Percentiles rank a stretch among this genome's conserved stretches.
These are phyloP conservation scores for Leptinotarsa haldemani DNA, from an alignment of 2,888 invertebrate species.

Conservation along the genomic window DNA sequence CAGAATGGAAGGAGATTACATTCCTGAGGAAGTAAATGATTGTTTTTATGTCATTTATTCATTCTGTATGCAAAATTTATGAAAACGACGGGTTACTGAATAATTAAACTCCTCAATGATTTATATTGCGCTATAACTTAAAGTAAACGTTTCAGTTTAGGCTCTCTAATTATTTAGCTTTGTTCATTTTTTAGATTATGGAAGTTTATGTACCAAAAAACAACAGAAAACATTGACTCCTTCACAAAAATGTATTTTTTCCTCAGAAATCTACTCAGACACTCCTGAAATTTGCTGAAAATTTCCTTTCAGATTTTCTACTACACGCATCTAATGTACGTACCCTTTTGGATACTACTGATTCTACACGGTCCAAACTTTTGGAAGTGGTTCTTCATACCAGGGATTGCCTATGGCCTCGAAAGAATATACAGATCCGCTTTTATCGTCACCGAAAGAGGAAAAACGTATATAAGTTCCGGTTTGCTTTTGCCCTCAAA, in stretches of 20 bases:
- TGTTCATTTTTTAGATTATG: too few species aligned
- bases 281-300: neutral
- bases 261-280: neutral
- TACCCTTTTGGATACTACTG: conserved; percentile 87
- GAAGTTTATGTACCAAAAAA: neutral
- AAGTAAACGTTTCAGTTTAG: too few species aligned
- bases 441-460: conserved; percentile 78
- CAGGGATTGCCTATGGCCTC: conserved; percentile 81
- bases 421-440: conserved; percentile 78
- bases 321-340: conserved; percentile 91
- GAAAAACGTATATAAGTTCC: conserved; percentile 90
- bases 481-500: conserved; percentile 88
- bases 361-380: conserved; percentile 92
- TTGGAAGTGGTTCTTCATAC: conserved; percentile 94
- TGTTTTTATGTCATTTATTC: too few species aligned
- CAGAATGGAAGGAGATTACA: too few species aligned
- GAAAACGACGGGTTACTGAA: too few species aligned
- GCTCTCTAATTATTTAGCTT: too few species aligned
- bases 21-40: too few species aligned
- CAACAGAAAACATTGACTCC: too few species aligned
- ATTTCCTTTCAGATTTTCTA: conserved; percentile 81
- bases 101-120: too few species aligned
- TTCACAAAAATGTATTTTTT: neutral
- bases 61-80: too few species aligned
- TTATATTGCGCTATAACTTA: too few species aligned